Evolutionary conservation across 2,888 invertebrate genomes (phyloP), one percentile per base, ranked within the genome.

Genomic region (Phytoseiulus persimilis): DNA sequence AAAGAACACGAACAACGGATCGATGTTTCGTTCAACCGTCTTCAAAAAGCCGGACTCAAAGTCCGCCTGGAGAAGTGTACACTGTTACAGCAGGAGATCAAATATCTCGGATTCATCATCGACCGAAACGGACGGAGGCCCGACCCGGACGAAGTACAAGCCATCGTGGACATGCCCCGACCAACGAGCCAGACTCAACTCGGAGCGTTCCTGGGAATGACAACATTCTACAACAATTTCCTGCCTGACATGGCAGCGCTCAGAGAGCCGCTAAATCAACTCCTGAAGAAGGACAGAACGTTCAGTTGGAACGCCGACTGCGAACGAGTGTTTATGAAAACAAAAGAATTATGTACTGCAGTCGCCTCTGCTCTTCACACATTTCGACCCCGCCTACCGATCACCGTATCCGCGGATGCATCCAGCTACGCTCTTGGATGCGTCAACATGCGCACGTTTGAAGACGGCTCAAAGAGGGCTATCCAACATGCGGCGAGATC

Each of bases 401-500:
- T 65, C 65, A 18, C 18, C 1, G 65, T 93, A 3, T 92, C 93
- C 0, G 92, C 92, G 83, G 93, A 93, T 91, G 93, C 93, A 0
- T 92, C 92, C 14, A 92, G 92, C 18, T 91, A 91, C 90, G 91
- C 91, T 23, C 28, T 91, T 31, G 91, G 91, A 32, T 91, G 90
- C 39, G 91, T 92, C 32, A 90, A 91, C 83, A 91, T 91, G 91
- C 91, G 93, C 91, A 90, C 91, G 92, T 90, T 91, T 92, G 46
- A 92, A 91, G 14, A 93, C 93, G 89, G 92, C 93, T 90, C 91
- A 91, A 91, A 92, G 91, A 92, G 92, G 92, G 91, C 91, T 9
- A 91, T 91, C 14, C 91, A 91, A n/a, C 91, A 91, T 83, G 91
- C 91, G 0, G 91, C 91, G 31, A 89, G 91, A 32, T 90, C 91